phyloP scores from a whole-genome alignment of 2,113 vertebrate genomes.

The Otis tarda region DNA sequence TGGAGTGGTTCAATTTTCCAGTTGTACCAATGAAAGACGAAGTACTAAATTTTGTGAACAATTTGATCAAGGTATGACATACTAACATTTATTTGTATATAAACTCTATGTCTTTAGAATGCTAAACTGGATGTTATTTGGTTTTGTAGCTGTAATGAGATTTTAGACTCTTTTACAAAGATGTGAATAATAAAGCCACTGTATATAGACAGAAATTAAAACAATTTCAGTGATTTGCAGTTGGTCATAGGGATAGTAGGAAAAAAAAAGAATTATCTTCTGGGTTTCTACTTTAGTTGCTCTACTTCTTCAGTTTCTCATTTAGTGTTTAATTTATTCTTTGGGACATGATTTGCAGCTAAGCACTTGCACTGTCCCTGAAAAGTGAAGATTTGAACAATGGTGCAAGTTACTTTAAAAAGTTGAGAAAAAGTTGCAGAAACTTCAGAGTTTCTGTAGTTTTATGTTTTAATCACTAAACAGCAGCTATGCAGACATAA shows the following conservation, averaged over 20 bases:
- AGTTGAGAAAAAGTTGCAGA: neutral
- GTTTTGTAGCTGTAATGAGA: neutral
- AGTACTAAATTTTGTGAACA: conserved; percentile 80
- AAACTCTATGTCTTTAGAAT: neutral
- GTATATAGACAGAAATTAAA: neutral
- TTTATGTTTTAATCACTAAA: neutral
- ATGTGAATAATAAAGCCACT: neutral
- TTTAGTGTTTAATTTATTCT: neutral
- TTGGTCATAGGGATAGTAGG: neutral
- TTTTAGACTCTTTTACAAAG: neutral
- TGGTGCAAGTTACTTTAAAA: neutral
- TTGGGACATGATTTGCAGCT: neutral
- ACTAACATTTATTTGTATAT: neutral
- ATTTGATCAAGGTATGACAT: conserved; percentile 82
- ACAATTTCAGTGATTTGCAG: neutral
- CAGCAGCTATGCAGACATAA: neutral
- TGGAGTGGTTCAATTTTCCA: conserved; percentile 96
- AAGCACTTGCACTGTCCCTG: neutral
- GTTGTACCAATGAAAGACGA: conserved; percentile 86
- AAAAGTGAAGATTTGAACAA: neutral
- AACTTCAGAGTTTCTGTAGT: neutral
- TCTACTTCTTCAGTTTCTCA: neutral
- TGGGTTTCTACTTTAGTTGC: neutral
- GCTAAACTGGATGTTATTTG: neutral
- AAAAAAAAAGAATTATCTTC: fast-evolving